phyloP scores from a whole-genome alignment of 92 coral and sea anemone genomes.

The Montipora capitata region DNA sequence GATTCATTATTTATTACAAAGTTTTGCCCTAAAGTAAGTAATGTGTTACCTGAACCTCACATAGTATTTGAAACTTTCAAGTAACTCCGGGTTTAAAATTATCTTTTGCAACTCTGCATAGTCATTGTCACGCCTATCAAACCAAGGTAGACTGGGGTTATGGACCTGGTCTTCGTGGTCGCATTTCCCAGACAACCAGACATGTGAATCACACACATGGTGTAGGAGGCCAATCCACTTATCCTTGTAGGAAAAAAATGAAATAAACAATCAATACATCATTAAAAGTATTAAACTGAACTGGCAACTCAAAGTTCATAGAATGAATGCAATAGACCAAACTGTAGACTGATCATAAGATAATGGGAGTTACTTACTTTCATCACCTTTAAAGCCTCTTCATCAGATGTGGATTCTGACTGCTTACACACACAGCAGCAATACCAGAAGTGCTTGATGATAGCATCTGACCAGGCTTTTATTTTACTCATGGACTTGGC shows the following conservation, averaged over 20 bases:
- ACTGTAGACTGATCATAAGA: too few species aligned
- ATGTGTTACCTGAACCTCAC: slow-evolving; percentile 20
- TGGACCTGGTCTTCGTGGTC: too few species aligned
- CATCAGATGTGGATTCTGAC: slow-evolving; percentile 40
- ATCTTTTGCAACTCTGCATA: slow-evolving; percentile 42
- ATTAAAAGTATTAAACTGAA: not conserved
- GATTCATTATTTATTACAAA: too few species aligned
- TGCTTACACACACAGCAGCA: slow-evolving; percentile 38
- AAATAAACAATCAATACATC: not conserved
- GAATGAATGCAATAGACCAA: too few species aligned
- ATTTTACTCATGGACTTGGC: slow-evolving; percentile 37
- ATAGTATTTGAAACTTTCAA: slow-evolving; percentile 45
- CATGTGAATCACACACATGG: too few species aligned
- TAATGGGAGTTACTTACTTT: not conserved
- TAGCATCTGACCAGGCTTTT: slow-evolving; percentile 35
- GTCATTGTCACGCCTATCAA: slow-evolving; percentile 52
- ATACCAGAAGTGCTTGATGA: slow-evolving; percentile 53
- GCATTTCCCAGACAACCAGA: too few species aligned
- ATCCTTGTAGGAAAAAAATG: too few species aligned
- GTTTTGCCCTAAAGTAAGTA: too few species aligned
- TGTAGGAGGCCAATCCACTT: too few species aligned
- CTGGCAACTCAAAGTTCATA: too few species aligned
- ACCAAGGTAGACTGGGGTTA: slow-evolving; percentile 25
- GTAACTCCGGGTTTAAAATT: slow-evolving; percentile 33
- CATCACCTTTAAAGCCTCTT: slow-evolving; percentile 34